Percentiles rank a stretch among this genome's conserved stretches.
These are phyloP conservation scores for Diploscapter pachys DNA, from an alignment of 1,140 invertebrate species.

Conservation along the genomic window DNA sequence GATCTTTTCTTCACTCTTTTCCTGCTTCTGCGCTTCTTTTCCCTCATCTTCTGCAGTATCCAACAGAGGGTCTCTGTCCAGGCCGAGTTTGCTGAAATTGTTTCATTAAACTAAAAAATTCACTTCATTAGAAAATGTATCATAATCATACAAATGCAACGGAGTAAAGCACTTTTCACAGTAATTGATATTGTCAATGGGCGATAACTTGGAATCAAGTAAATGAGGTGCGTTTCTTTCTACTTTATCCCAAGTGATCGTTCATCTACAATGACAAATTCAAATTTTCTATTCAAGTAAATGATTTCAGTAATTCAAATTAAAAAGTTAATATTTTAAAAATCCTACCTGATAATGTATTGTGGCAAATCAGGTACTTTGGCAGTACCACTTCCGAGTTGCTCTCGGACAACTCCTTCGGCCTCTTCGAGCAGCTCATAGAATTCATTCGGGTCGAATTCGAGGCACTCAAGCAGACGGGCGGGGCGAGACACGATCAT, in stretches of 20 bases:
- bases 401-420: constrained; percentile 85
- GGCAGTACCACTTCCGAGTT: constrained; percentile 76
- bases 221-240: too few species aligned
- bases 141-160: too few species aligned
- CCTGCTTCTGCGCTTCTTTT: constrained; percentile 49
- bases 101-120: too few species aligned
- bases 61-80: constrained; percentile 35
- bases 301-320: not conserved
- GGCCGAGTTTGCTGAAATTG: constrained; percentile 16
- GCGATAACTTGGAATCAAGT: too few species aligned
- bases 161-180: too few species aligned
- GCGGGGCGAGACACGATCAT: constrained; percentile 94
- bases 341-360: constrained; percentile 70
- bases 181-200: too few species aligned
- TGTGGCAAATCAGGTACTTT: constrained; percentile 79
- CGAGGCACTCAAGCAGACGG: constrained; percentile 88
- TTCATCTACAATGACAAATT: too few species aligned
- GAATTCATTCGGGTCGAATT: constrained; percentile 99
- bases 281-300: too few species aligned
- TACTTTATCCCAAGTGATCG: too few species aligned
- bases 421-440: constrained; percentile 95
- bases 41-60: not conserved
- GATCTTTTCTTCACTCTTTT: constrained; percentile 13
- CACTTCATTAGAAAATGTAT: too few species aligned
- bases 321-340: not conserved